These are phyloP conservation scores for Aepyceros melampus DNA, from an alignment of 2,113 vertebrate species.

Conservation along the genomic window DNA sequence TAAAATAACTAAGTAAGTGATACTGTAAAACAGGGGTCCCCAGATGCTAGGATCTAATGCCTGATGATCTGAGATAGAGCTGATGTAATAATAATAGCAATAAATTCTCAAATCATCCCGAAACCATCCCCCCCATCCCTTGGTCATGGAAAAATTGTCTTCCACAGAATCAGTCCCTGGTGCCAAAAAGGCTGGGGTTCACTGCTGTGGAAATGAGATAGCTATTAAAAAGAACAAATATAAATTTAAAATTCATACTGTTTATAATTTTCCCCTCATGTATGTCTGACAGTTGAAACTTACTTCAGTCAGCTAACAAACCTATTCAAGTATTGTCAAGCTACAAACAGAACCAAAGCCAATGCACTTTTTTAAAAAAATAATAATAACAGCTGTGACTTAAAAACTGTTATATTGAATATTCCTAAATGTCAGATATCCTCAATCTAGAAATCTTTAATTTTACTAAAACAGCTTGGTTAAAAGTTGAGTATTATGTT, in stretches of 20 bases:
- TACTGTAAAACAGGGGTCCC: neutral
- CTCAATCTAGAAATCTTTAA: slow-evolving; percentile 21
- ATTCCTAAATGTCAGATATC: slow-evolving; percentile 53
- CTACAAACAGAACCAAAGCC: neutral
- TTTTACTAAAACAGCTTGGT: slow-evolving; percentile 42
- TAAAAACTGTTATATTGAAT: slow-evolving; percentile 4
- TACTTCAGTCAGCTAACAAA: neutral
- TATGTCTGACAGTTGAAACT: neutral
- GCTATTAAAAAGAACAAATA: neutral
- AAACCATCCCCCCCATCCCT: neutral
- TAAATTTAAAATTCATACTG: neutral
- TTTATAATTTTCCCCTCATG: neutral
- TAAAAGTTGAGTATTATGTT: slow-evolving; percentile 37
- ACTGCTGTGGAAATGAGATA: neutral
- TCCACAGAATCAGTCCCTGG: neutral
- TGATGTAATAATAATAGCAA: neutral
- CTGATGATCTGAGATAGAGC: neutral
- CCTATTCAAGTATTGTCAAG: slow-evolving; percentile 5
- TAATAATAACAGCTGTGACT: neutral
- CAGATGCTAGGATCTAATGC: neutral
- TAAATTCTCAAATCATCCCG: neutral
- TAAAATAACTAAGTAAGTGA: slow-evolving; percentile 1
- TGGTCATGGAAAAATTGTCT: neutral
- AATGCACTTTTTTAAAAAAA: neutral
- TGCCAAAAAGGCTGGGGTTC: neutral